Base-by-base conservation (phyloP, 2,113 vertebrate genomes). In the Chlamydotis undulata region DNA sequence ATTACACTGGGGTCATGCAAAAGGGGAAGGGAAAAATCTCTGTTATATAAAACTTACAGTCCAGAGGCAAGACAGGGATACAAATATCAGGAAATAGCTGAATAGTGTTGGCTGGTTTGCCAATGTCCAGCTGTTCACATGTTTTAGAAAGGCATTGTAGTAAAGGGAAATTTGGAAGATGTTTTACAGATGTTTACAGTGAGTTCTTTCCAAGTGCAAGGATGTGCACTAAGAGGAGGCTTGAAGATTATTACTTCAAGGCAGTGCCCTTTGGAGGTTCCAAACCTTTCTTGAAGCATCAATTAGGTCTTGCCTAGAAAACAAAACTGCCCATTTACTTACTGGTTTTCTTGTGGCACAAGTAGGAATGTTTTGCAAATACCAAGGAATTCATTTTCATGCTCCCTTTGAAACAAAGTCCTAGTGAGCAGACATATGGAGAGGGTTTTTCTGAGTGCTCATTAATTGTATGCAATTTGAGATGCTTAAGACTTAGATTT, bases 71-170 rank as follows among this genome's bases (percentile, higher is more conserved):
- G 73, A 55, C 73, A 78, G 64, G 80, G 33, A 59, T 83, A 56
- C 76, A 94, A 65, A 81, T 74, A 84, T 56, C 73, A 89, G 94
- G 95, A 94, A 96, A 93, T 75, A 93, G 81, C 74, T 84, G 80
- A 75, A 29, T 17, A 53, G 65, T 31, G 60, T 57, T 96, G 87
- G 91, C 75, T 2, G 7, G 23, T 29, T 41, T 85, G 81, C 77
- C 4, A 31, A 2, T 61, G 63, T 91, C 87, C 87, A 94, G 85
- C 93, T 94, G 93, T 82, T 96, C 77, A 55, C 83, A 52, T 14
- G 1, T 75, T 89, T 78, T 53, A 95, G 39, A 78, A 84, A 82
- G 35, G 43, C 89, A 28, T 68, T 57, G 41, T 57, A 89, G 74
- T 65, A 71, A 87, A 79, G 45, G 28, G 81, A 89, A 87, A 65